A percentile compares a stretch with the other conserved stretches of the same genome.
Evolutionary conservation across 1,140 invertebrate species (phyloP).

Genomic region (Polyergus mexicanus): DNA sequence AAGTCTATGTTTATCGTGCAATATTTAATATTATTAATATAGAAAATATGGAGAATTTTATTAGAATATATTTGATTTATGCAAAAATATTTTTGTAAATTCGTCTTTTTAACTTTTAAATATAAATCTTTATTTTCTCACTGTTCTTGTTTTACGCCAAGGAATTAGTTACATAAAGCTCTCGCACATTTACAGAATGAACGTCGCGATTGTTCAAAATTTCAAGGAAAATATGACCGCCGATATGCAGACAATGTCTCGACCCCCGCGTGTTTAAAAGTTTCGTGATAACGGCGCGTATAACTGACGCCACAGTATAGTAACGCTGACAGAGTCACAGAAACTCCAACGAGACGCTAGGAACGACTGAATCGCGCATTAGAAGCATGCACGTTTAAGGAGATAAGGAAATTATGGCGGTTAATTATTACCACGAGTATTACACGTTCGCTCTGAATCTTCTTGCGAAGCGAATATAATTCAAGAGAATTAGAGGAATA

Average conservation of each 20-base stretch:
- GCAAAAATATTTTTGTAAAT: background rate
- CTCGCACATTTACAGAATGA: background rate
- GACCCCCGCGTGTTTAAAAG: conserved; percentile 55
- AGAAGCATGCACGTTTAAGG: conserved; percentile 27
- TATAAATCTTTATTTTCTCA: background rate
- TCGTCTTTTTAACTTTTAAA: background rate
- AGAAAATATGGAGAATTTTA: background rate
- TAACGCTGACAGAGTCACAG: conserved; percentile 64
- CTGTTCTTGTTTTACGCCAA: background rate
- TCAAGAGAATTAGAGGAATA: conserved; percentile 34
- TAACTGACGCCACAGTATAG: conserved; percentile 56
- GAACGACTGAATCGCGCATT: conserved; percentile 30
- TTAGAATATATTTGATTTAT: background rate
- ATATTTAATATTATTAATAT: conserved; percentile 5
- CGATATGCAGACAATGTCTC: conserved; percentile 53
- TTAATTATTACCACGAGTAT: conserved; percentile 66
- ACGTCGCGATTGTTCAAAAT: conserved; percentile 20
- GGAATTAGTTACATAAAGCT: conserved; percentile 1
- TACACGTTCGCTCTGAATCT: conserved; percentile 44
- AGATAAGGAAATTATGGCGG: conserved; percentile 67
- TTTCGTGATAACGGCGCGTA: conserved; percentile 52
- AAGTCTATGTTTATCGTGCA: background rate
- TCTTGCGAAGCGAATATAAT: conserved; percentile 42
- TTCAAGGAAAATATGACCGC: conserved; percentile 30
- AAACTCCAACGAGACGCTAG: conserved; percentile 39